phyloP scores from a whole-genome alignment of 2,888 invertebrate genomes.

The Cantharis rufa region DNA sequence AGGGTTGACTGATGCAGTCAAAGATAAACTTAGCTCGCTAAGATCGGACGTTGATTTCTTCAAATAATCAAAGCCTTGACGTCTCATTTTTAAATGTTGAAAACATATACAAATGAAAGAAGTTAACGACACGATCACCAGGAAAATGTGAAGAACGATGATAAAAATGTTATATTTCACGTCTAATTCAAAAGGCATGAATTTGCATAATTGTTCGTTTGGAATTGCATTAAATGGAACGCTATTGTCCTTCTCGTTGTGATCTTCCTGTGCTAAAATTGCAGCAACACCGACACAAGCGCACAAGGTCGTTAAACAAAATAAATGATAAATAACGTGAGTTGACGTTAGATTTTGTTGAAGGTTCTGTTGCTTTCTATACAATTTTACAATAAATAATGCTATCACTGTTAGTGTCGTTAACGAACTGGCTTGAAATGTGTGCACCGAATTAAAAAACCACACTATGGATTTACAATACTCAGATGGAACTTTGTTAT shows the following conservation, averaged over 20 bases:
- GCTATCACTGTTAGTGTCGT: constrained; percentile 58
- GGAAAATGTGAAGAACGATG: constrained; percentile 58
- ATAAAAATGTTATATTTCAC: constrained; percentile 58
- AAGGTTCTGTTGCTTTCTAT: constrained; percentile 49
- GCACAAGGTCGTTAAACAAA: constrained; percentile 58
- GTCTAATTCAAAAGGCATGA: constrained; percentile 58
- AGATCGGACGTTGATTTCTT: constrained; percentile 54
- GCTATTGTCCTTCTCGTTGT: constrained; percentile 26
- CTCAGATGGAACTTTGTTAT: constrained; percentile 30
- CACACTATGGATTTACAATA: constrained; percentile 58
- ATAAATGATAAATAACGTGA: constrained; percentile 58
- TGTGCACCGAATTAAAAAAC: constrained; percentile 58
- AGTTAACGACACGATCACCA: constrained; percentile 56
- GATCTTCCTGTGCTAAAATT: constrained; percentile 53
- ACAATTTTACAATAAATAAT: constrained; percentile 53
- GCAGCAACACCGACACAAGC: constrained; percentile 61
- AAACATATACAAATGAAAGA: constrained; percentile 54
- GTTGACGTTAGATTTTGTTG: constrained; percentile 53
- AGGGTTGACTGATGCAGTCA: constrained; percentile 35
- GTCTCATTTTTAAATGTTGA: constrained; percentile 44
- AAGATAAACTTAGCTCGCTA: constrained; percentile 49
- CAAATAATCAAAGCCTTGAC: constrained; percentile 49
- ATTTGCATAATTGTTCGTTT: constrained; percentile 45
- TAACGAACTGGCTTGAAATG: constrained; percentile 59
- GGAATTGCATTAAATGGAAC: constrained; percentile 16